These are phyloP conservation scores for Abrostola triplasia DNA, from an alignment of 2,888 invertebrate species.

Conservation along the genomic window DNA sequence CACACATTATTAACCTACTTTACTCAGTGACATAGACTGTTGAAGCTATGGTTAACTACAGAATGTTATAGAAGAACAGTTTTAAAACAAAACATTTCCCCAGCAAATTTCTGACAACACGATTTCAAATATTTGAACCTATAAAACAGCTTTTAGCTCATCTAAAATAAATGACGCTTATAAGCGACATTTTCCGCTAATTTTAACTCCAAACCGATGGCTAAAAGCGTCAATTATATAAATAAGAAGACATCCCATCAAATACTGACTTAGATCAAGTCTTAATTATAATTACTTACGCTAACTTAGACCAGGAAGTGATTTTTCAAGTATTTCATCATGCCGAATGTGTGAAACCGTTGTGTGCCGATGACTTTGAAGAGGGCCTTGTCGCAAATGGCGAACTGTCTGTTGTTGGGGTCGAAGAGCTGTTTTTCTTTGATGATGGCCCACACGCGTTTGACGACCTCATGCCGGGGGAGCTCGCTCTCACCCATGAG, in stretches of 20 bases:
- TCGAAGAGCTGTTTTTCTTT: constrained; percentile 96
- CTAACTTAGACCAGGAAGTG: constrained; percentile 90
- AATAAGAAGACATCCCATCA: constrained; percentile 7
- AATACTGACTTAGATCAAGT: constrained; percentile 46
- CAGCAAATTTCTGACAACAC: constrained; percentile 24
- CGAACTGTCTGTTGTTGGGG: constrained; percentile 98
- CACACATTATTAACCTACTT: not conserved
- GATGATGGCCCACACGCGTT: constrained; percentile 96
- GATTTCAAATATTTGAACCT: constrained; percentile 12
- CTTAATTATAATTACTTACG: constrained; percentile 18
- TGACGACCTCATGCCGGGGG: constrained; percentile 96
- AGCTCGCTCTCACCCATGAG: constrained; percentile 94
- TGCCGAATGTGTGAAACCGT: constrained; percentile 97
- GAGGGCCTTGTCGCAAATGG: constrained; percentile 97
- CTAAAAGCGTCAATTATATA: not conserved
- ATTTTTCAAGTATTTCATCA: constrained; percentile 98
- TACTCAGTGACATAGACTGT: not conserved
- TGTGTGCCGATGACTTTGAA: constrained; percentile 96
- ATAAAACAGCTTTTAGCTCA: constrained; percentile 25
- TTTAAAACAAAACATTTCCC: not conserved
- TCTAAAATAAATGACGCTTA: not conserved
- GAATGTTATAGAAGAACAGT: not conserved
- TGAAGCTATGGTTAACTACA: not conserved
- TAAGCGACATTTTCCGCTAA: too few relatives aligned
- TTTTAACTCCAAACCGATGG: not conserved